Conservation (phyloP, 2,888 invertebrate genomes). For the Apoderus coryli region DNA sequence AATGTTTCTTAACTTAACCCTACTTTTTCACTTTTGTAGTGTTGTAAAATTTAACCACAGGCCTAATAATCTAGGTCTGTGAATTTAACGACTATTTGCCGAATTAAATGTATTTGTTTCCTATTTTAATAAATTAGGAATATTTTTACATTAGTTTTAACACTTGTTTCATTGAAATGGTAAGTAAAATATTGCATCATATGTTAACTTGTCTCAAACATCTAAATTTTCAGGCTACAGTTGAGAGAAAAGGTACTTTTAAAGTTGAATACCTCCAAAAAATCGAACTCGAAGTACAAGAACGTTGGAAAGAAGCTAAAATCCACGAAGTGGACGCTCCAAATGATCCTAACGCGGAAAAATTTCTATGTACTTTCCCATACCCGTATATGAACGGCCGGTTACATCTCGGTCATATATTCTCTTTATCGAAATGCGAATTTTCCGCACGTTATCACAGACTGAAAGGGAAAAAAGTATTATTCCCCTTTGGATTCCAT, state of each 20-base stretch:
- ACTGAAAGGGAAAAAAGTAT: slow-evolving; percentile 75
- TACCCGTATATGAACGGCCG: slow-evolving; percentile 99
- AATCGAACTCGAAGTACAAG: slow-evolving; percentile 77
- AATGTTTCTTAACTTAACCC: no score
- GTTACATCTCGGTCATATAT: slow-evolving; percentile 93
- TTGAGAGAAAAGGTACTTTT: slow-evolving; percentile 83
- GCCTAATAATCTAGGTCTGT: no score
- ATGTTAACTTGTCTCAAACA: no score
- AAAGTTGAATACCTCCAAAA: slow-evolving; percentile 86
- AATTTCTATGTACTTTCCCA: slow-evolving; percentile 90
- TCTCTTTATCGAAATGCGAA: slow-evolving; percentile 95
- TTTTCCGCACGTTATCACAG: slow-evolving; percentile 74
- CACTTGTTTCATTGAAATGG: no score
- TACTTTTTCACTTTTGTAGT: no score
- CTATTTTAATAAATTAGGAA: no score
- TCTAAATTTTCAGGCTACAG: slow-evolving; percentile 19
- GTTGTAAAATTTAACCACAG: no score
- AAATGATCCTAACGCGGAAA: slow-evolving; percentile 48
- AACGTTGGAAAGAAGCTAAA: slow-evolving; percentile 69
- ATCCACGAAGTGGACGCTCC: slow-evolving; percentile 70
- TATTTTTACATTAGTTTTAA: no score
- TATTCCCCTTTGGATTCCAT: slow-evolving; percentile 97
- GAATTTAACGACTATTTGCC: no score
- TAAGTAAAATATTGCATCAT: no score
- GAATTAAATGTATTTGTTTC: no score